These are phyloP conservation scores for Apocrypta bakeri DNA, from an alignment of 1,140 invertebrate species.

Conservation along the genomic window DNA sequence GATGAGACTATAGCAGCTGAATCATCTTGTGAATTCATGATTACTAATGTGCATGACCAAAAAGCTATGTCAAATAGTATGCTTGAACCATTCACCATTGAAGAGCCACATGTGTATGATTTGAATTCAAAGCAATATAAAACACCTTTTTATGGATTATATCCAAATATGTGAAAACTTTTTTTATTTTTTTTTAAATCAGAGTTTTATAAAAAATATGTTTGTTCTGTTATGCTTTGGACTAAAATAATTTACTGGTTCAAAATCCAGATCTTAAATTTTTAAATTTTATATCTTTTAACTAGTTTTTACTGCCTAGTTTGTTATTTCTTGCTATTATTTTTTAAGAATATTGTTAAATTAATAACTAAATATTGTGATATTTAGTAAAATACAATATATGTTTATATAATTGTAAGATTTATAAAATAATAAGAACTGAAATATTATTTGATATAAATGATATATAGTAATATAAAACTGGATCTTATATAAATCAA, in stretches of 20 bases:
- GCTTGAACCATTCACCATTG: constrained; percentile 60
- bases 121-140: constrained; percentile 64
- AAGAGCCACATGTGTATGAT: constrained; percentile 63
- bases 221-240: not conserved
- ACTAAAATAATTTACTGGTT: not conserved
- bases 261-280: no score
- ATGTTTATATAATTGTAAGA: not conserved
- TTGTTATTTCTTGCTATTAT: constrained; percentile 11
- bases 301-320: not conserved
- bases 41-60: constrained; percentile 63
- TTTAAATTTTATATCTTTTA: constrained; percentile 15
- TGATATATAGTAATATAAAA: constrained; percentile 14
- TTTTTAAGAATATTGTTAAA: constrained; percentile 20
- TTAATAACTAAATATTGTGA: constrained; percentile 34
- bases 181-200: constrained; percentile 8
- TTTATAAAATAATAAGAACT: constrained; percentile 19
- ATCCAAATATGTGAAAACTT: constrained; percentile 64
- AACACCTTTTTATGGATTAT: constrained; percentile 63
- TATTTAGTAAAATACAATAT: constrained; percentile 27
- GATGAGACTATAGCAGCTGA: constrained; percentile 51
- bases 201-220: not conserved
- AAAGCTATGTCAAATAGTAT: constrained; percentile 58
- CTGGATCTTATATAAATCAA: not conserved
- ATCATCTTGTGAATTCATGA: constrained; percentile 61
- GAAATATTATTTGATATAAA: constrained; percentile 17